phyloP scores from a whole-genome alignment of 2,888 invertebrate genomes.

The Ferdinandea cuprea region DNA sequence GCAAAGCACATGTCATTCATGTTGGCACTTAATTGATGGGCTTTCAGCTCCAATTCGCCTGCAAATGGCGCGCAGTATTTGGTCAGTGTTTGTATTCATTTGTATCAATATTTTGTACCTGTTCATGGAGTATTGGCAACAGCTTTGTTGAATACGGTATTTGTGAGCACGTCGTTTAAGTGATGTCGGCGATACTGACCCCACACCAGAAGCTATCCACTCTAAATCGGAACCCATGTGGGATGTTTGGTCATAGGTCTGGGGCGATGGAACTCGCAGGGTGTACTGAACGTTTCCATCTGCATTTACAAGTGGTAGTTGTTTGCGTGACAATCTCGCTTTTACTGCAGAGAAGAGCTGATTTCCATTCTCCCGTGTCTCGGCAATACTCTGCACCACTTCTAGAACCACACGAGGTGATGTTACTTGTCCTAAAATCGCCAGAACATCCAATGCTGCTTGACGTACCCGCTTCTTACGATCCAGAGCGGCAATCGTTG shows the following conservation, averaged over 20 bases:
- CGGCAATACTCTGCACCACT: slow-evolving; percentile 85
- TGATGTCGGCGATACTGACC: slow-evolving; percentile 85
- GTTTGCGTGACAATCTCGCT: slow-evolving; percentile 89
- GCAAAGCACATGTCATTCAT: slow-evolving; percentile 64
- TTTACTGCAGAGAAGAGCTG: slow-evolving; percentile 88
- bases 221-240: slow-evolving; percentile 88
- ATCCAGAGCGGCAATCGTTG: slow-evolving; percentile 83
- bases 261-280: slow-evolving; percentile 85
- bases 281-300: slow-evolving; percentile 91
- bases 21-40: slow-evolving; percentile 67
- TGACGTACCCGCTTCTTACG: slow-evolving; percentile 90
- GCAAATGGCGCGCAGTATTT: slow-evolving; percentile 44
- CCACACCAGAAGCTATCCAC: slow-evolving; percentile 88
- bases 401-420: slow-evolving; percentile 86
- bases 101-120: slow-evolving; percentile 61
- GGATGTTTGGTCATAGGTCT: slow-evolving; percentile 76
- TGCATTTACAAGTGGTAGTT: slow-evolving; percentile 88
- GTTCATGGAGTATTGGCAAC: slow-evolving; percentile 71
- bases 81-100: slow-evolving; percentile 26
- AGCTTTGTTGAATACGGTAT: slow-evolving; percentile 75
- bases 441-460: slow-evolving; percentile 91
- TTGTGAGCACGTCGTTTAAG: slow-evolving; percentile 79
- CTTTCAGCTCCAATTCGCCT: slow-evolving; percentile 44
- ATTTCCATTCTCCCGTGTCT: slow-evolving; percentile 82
- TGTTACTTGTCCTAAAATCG: slow-evolving; percentile 89